A percentile compares a stretch with the other conserved stretches of the same genome.
Evolutionary conservation across 1,140 invertebrate species (phyloP).

Genomic region (Psix sp.): DNA sequence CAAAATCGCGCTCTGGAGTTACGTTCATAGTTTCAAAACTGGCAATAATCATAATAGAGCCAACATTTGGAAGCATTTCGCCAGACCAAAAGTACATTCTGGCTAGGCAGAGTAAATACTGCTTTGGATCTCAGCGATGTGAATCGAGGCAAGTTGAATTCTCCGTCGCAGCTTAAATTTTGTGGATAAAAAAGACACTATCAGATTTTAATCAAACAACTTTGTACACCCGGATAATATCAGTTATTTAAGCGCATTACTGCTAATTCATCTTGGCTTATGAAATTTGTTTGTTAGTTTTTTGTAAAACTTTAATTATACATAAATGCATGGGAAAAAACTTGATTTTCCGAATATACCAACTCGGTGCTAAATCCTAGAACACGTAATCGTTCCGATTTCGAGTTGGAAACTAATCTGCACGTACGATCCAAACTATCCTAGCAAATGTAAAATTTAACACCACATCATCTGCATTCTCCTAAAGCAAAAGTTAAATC

Average conservation of each 20-base stretch:
- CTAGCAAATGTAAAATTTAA: constrained; percentile 39
- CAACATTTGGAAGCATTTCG: constrained; percentile 24
- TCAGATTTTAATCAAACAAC: no score
- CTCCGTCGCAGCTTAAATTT: no score
- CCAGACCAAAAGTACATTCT: constrained; percentile 1
- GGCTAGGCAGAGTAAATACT: constrained; percentile 24
- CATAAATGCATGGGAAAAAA: background rate
- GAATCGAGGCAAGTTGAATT: no score
- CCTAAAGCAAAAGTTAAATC: constrained; percentile 40
- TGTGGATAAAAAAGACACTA: no score
- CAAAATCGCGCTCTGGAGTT: constrained; percentile 5
- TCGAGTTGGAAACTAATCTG: constrained; percentile 39
- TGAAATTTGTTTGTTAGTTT: no score
- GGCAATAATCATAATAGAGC: constrained; percentile 25
- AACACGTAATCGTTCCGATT: constrained; percentile 29
- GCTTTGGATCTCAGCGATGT: constrained; percentile 37
- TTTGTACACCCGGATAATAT: no score
- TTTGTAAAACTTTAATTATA: background rate
- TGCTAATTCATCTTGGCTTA: no score
- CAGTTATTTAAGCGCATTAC: no score
- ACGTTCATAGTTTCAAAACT: constrained; percentile 19
- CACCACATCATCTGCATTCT: constrained; percentile 39
- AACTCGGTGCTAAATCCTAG: constrained; percentile 16
- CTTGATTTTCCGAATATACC: constrained; percentile 22
- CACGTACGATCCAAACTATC: constrained; percentile 39